Base-by-base conservation (phyloP, 2,797 vertebrate genomes). In the Argya squamiceps region DNA sequence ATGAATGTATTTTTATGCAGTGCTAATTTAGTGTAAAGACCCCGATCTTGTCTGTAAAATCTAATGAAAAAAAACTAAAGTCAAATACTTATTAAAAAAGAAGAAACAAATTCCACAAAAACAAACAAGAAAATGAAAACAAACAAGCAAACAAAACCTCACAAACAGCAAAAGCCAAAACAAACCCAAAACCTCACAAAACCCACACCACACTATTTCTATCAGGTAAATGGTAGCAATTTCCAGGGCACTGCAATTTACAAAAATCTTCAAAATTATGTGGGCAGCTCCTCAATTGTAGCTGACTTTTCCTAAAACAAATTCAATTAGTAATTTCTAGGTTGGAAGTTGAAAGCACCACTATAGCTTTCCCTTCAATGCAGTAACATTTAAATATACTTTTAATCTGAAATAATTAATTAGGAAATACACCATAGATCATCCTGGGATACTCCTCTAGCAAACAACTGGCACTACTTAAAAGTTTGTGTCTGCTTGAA, bases 331-430 rank as follows among this genome's bases (percentile, higher is more conserved):
- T 55, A 75, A 65, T 85, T 93, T 85, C 63, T 75, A 70, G 83
- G 65, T 70, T 91, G 26, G 16, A 87, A 86, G 15, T 91, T 91
- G 84, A 82, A 95, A 89, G 77, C 68, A 65, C 20, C 10, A 7
- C 39, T 56, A 26, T 36, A 37, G 21, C 47, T 92, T 83, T 65
- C 43, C 34, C 76, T 95, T 85, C 78, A 68, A 56, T 69, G 53
- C 71, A 92, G 86, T 60, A 76, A 37, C 23, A 60, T 84, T 96
- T 80, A 71, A 77, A 92, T 58, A 69, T 77, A 82, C 34, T 83
- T 96, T 93, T 76, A 89, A 70, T 94, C 68, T 81, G 52, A 79
- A 87, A 64, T 89, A 60, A 82, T 83, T 95, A 89, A 89, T 95
- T 92, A 86, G 85, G 65, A 88, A 94, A 77, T 73, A 68, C 24